phyloP scores from a whole-genome alignment of 2,797 vertebrate species.

The Hippocampus kuda region DNA sequence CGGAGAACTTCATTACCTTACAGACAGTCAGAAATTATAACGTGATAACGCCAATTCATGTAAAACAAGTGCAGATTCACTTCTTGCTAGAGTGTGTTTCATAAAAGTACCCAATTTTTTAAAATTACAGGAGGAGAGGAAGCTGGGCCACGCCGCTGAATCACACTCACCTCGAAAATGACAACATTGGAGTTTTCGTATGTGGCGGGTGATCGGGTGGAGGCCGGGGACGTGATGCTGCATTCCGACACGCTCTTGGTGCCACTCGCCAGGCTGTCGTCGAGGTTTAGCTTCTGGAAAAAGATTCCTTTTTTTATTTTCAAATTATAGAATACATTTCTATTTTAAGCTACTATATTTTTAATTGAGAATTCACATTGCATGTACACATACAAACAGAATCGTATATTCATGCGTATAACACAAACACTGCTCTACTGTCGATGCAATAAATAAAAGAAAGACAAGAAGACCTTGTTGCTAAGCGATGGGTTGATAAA shows the following conservation, averaged over 20 bases:
- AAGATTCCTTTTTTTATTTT: not conserved
- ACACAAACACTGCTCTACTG: not conserved
- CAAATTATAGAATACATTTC: too few species aligned
- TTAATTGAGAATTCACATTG: too few species aligned
- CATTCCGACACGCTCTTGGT: slow-evolving; percentile 41
- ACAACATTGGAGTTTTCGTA: slow-evolving; percentile 73
- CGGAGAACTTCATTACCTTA: not conserved
- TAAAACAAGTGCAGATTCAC: too few species aligned
- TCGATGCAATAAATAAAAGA: not conserved
- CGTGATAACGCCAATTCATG: too few species aligned
- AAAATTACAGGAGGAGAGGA: too few species aligned
- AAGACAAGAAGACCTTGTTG: slow-evolving; percentile 58
- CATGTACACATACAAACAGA: too few species aligned
- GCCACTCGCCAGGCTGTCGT: slow-evolving; percentile 57
- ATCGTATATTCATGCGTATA: too few species aligned
- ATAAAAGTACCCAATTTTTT: too few species aligned
- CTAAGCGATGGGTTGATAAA: slow-evolving; percentile 72
- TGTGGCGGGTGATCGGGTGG: slow-evolving; percentile 63
- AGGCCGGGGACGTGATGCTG: slow-evolving; percentile 39
- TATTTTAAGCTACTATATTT: too few species aligned
- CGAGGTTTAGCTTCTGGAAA: slow-evolving; percentile 64
- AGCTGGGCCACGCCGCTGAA: too few species aligned
- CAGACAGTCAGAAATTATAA: too few species aligned
- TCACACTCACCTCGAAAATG: slow-evolving; percentile 60
- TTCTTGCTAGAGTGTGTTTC: too few species aligned